phyloP scores from a whole-genome alignment of 1,140 invertebrate species.

The Camponotus pennsylvanicus region DNA sequence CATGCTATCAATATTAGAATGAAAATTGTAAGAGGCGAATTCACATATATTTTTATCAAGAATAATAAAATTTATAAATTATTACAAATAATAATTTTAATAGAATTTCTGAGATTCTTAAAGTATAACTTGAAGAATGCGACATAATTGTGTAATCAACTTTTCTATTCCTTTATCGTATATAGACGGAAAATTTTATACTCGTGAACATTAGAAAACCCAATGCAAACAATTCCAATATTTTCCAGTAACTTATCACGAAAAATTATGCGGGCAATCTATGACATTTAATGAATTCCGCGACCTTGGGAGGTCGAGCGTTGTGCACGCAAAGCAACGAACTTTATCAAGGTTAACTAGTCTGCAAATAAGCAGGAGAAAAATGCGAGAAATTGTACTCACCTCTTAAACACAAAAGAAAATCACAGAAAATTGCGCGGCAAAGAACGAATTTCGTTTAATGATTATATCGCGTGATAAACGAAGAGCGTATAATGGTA shows the following conservation, averaged over 20 bases:
- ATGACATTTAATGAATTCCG: conserved; percentile 64
- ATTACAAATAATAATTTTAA: conserved; percentile 6
- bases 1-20: conserved; percentile 3
- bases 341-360: conserved; percentile 68
- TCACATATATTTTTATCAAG: not conserved
- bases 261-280: conserved; percentile 60
- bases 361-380: conserved; percentile 23
- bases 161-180: not conserved
- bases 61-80: conserved; percentile 24
- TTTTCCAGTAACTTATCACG: conserved; percentile 12
- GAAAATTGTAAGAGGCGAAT: not conserved
- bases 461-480: not conserved
- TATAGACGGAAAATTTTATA: conserved; percentile 14
- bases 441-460: not conserved
- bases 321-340: conserved; percentile 69
- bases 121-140: not conserved
- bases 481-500: not conserved
- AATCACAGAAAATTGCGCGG: conserved; percentile 2
- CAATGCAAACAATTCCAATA: not conserved
- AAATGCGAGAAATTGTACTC: conserved; percentile 12
- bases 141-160: not conserved
- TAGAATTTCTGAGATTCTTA: conserved; percentile 8
- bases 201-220: not conserved
- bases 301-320: conserved; percentile 70
- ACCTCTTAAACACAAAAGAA: not conserved